Evolutionary conservation across 2,888 invertebrate genomes (phyloP).

Genomic region (Sesia bembeciformis): DNA sequence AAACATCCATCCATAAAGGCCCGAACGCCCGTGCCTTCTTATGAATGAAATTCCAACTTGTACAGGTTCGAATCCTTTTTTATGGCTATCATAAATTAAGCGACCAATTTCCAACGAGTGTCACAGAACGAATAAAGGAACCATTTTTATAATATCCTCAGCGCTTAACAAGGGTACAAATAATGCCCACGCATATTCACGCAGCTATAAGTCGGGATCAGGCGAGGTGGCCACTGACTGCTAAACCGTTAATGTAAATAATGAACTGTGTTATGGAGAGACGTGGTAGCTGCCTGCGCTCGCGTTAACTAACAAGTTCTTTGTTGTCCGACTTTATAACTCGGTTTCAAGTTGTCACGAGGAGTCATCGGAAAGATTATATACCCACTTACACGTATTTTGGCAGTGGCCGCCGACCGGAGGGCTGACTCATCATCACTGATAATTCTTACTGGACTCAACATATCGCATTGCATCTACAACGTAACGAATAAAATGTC

Average conservation of each 20-base stretch:
- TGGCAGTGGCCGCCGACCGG: constrained; percentile 20
- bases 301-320: constrained; percentile 63
- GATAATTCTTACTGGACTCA: neutral
- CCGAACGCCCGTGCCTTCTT: constrained; percentile 72
- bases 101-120: constrained; percentile 72
- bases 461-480: neutral
- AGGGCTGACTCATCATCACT: constrained; percentile 37
- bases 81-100: constrained; percentile 69
- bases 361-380: constrained; percentile 2
- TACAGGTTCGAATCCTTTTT: constrained; percentile 69
- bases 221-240: constrained; percentile 60
- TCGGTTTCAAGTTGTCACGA: neutral
- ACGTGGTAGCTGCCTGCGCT: constrained; percentile 39
- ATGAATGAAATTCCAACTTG: constrained; percentile 75
- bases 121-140: constrained; percentile 72
- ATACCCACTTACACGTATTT: neutral
- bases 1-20: constrained; percentile 73
- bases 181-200: constrained; percentile 74
- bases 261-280: constrained; percentile 69
- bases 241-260: constrained; percentile 75
- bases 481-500: too few species aligned
- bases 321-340: constrained; percentile 47
- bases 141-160: constrained; percentile 74
- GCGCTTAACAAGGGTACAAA: constrained; percentile 72
- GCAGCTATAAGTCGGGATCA: constrained; percentile 65